Conservation (phyloP, 2,113 vertebrate species). For the Rhabdornis inornatus region DNA sequence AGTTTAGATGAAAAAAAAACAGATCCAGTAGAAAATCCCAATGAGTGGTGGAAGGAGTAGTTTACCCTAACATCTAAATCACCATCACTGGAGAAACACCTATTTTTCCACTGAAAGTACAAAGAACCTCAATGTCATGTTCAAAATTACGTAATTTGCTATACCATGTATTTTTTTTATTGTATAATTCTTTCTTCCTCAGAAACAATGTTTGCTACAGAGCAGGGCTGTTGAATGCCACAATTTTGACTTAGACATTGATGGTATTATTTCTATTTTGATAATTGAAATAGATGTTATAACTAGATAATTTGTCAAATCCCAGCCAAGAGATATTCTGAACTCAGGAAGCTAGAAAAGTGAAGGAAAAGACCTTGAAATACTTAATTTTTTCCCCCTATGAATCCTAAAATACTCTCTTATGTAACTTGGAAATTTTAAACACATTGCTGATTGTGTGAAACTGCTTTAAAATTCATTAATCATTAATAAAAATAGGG, state of each 20-base stretch:
- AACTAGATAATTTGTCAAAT: neutral
- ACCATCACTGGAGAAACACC: neutral
- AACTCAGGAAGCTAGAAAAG: neutral
- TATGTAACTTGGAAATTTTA: neutral
- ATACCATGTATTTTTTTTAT: neutral
- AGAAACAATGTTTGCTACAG: neutral
- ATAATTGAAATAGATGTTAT: neutral
- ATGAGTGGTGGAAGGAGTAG: neutral
- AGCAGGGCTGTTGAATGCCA: neutral
- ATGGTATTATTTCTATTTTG: neutral
- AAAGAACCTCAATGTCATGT: neutral
- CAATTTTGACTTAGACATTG: neutral
- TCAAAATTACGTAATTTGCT: neutral
- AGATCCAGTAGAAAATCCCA: neutral
- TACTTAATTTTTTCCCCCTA: neutral
- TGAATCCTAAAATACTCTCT: neutral
- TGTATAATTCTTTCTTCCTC: neutral
- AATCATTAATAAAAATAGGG: constrained; percentile 40
- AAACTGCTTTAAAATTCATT: constrained; percentile 13
- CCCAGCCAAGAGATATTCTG: neutral
- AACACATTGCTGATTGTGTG: neutral
- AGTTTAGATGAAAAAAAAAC: neutral
- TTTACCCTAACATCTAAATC: neutral
- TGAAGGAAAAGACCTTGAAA: neutral
- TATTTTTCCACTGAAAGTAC: neutral